Evolutionary conservation across 2,888 invertebrate genomes (phyloP).

Genomic region (Margaritifera margaritifera): DNA sequence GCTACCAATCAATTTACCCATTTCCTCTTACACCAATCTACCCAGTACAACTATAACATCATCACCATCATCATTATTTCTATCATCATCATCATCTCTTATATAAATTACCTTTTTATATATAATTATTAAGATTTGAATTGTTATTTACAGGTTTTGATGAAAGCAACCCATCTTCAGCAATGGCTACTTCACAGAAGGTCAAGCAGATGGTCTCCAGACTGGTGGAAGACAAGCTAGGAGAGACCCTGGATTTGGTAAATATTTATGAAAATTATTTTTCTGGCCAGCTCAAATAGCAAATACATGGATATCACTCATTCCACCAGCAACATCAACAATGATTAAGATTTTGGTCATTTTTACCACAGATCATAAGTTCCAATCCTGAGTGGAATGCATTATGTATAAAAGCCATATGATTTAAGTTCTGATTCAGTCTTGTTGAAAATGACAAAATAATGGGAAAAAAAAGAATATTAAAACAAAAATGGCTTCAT

Average conservation of each 20-base stretch:
- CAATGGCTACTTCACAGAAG: constrained; percentile 46
- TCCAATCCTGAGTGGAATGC: too few relatives aligned
- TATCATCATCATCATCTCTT: too few relatives aligned
- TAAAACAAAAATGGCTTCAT: too few relatives aligned
- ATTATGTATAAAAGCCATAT: too few relatives aligned
- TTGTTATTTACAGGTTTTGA: constrained; percentile 55
- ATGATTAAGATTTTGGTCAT: neutral
- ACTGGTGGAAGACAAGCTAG: constrained; percentile 59
- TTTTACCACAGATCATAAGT: neutral
- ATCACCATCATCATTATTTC: too few relatives aligned
- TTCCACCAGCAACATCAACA: neutral
- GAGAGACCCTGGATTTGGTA: constrained; percentile 63
- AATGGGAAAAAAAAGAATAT: too few relatives aligned
- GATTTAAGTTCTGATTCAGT: too few relatives aligned
- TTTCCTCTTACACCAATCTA: too few relatives aligned
- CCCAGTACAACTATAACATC: too few relatives aligned
- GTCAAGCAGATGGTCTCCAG: constrained; percentile 58
- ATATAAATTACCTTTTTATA: too few relatives aligned
- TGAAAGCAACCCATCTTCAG: constrained; percentile 36
- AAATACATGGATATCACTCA: neutral
- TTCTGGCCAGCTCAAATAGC: neutral
- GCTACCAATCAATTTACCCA: too few relatives aligned
- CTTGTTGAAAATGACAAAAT: too few relatives aligned
- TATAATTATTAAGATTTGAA: constrained; percentile 1
- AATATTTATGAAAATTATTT: constrained; percentile 9